Base-by-base conservation (phyloP, 1,140 invertebrate genomes). In the Lepidurus couesii region DNA sequence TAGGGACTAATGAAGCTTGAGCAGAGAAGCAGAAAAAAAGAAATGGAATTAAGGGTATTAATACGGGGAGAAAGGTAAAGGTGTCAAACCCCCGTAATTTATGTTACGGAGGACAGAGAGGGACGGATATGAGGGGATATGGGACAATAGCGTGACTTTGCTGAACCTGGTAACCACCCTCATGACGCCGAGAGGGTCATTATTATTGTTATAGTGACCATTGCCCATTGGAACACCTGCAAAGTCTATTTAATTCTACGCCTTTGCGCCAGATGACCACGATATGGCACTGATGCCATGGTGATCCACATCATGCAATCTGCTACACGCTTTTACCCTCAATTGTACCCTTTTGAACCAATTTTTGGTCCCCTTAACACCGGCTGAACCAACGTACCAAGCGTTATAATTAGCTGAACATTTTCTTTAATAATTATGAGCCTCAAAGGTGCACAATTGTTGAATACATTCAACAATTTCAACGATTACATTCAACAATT, bases 191-290 rank as follows among this genome's bases (percentile, higher is more conserved):
- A 65, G 16, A 10, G 53, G 53, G 16, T 65, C 53, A 65, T 13
- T 65, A 65, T 65, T 65, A 65, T 65, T 65, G 53, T 65, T 65
- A 65, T 21, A 65, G 53, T 65, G 53, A 65, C 53, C 53, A 65
- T 65, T 34, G 34, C 34, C 16, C 53, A 65, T 65, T 21, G 21
- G 53, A 65, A 65, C 53, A 65, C 53, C 53, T 65, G 53, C 53
- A 65, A 21, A 65, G 53, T 65, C 21, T 21, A 9, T 16, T 65
- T 21, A 13, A 65, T 21, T n/a, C 21, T 21, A 65, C 53, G 16
- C 53, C 53, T 65, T 21, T 16, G 8, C 53, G 21, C 21, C 53
- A 13, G 6, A n/a, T 11, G 16, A 7, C 21, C 53, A 34, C 53
- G 16, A 65, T 65, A 21, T 13, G 6, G 6, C 53, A 65, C 53